phyloP scores from a whole-genome alignment of 1,140 invertebrate genomes.

The Cataglyphis hispanica region DNA sequence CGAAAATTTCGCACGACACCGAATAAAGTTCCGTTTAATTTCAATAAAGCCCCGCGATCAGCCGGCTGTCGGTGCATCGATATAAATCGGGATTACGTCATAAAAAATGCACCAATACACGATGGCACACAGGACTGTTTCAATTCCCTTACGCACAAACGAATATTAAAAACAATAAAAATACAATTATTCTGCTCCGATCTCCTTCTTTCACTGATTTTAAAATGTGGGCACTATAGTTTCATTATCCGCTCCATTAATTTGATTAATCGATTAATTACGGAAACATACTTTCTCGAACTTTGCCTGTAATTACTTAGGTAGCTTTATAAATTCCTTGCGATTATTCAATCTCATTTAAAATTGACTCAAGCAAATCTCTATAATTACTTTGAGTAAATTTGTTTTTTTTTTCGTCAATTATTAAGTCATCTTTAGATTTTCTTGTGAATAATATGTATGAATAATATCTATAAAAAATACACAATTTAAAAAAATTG shows the following conservation, averaged over 20 bases:
- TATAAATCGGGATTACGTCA: conserved; percentile 55
- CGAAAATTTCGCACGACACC: conserved; percentile 48
- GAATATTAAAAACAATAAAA: conserved; percentile 35
- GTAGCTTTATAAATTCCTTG: not conserved
- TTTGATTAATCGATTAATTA: conserved; percentile 30
- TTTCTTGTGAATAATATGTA: too few species aligned
- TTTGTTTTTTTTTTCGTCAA: not conserved
- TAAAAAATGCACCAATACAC: conserved; percentile 39
- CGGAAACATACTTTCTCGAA: not conserved
- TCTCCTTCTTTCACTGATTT: not conserved
- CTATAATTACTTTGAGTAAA: not conserved
- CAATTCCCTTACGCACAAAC: conserved; percentile 5
- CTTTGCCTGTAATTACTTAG: not conserved
- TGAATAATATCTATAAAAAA: too few species aligned
- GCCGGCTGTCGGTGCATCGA: conserved; percentile 20
- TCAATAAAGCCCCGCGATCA: conserved; percentile 48
- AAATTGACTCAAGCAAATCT: not conserved
- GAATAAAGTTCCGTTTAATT: conserved; percentile 62
- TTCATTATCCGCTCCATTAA: conserved; percentile 1
- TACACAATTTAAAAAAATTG: too few species aligned
- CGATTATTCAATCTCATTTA: conserved; percentile 18
- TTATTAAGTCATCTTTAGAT: not conserved
- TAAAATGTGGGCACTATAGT: not conserved
- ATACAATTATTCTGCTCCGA: conserved; percentile 5
- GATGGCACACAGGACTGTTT: not conserved